Percentiles rank a stretch among this genome's conserved stretches.
Conservation (phyloP, 2,888 invertebrate species). For the Phrixothrix hirtus region DNA sequence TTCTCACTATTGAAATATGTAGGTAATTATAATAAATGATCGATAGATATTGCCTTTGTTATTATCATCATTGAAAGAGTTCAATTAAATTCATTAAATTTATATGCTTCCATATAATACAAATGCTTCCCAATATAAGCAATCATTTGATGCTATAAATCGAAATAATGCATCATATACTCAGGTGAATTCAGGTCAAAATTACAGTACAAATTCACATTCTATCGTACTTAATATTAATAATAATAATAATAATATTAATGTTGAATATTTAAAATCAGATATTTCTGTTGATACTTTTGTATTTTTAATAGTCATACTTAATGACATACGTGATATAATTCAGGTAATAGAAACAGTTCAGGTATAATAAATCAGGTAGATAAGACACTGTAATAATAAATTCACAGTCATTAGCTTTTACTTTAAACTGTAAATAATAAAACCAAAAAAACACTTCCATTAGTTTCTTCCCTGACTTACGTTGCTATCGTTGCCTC, state of each 20-base stretch:
- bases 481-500: constrained; percentile 30
- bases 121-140: constrained; percentile 47
- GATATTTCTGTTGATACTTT: constrained; percentile 22
- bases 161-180: constrained; percentile 21
- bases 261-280: constrained; percentile 1
- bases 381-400: constrained; percentile 28
- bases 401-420: constrained; percentile 36
- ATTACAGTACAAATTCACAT: constrained; percentile 30
- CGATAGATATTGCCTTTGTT: background rate
- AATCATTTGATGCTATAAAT: constrained; percentile 36
- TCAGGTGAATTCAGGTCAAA: constrained; percentile 36
- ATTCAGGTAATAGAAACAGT: constrained; percentile 38
- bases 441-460: constrained; percentile 38
- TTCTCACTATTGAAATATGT: background rate
- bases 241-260: constrained; percentile 1
- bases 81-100: constrained; percentile 22
- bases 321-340: constrained; percentile 39
- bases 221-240: constrained; percentile 2
- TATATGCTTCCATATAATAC: constrained; percentile 48
- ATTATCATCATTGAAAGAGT: constrained; percentile 15
- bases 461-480: constrained; percentile 42
- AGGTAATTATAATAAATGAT: background rate
- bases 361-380: constrained; percentile 36
- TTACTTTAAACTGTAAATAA: constrained; percentile 36
- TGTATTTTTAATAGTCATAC: constrained; percentile 17